Conservation (phyloP, 2,888 invertebrate genomes). For the Lymantria dispar region DNA sequence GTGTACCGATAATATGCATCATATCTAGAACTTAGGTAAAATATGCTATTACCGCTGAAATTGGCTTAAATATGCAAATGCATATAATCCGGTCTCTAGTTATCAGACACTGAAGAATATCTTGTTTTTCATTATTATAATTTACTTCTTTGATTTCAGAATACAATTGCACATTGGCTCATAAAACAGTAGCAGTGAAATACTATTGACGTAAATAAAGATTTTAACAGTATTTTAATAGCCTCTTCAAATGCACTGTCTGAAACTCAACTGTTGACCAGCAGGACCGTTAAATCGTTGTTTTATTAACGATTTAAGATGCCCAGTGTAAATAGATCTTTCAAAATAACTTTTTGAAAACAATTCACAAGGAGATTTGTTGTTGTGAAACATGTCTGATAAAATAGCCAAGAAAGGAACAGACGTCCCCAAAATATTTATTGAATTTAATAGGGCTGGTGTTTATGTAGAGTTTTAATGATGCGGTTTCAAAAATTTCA, state of each 20-base stretch:
- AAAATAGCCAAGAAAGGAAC: constrained; percentile 8
- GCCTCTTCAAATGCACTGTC: constrained; percentile 31
- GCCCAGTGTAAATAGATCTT: constrained; percentile 12
- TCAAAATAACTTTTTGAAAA: not conserved
- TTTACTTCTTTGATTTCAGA: not conserved
- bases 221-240: constrained; percentile 29
- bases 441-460: not conserved
- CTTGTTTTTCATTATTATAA: no score
- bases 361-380: not conserved
- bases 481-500: not conserved
- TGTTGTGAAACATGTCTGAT: constrained; percentile 7
- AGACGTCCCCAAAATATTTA: constrained; percentile 13
- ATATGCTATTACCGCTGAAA: no score
- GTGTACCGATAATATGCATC: no score
- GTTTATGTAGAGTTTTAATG: constrained; percentile 2
- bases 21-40: no score
- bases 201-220: constrained; percentile 18
- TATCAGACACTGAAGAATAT: no score
- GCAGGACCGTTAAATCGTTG: constrained; percentile 22
- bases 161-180: not conserved
- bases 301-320: constrained; percentile 31
- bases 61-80: no score
- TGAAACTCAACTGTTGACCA: constrained; percentile 12
- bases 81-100: no score
- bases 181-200: not conserved